phyloP scores from a whole-genome alignment of 2,888 invertebrate species.

The Notodonta dromedarius region DNA sequence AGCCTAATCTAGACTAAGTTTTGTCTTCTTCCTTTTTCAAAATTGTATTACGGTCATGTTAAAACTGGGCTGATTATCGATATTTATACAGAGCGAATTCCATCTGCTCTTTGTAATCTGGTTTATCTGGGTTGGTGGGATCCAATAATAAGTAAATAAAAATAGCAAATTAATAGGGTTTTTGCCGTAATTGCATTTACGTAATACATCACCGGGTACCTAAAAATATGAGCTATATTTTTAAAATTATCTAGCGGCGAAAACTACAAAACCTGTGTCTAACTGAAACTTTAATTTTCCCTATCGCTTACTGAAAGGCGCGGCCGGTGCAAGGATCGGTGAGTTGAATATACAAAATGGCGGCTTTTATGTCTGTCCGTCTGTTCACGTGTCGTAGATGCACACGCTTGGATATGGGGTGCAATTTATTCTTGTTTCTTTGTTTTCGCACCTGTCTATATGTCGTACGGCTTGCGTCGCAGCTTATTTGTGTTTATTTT shows the following conservation, averaged over 20 bases:
- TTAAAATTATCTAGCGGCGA: background rate
- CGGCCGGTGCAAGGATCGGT: slow-evolving; percentile 87
- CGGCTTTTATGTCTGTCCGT: slow-evolving; percentile 57
- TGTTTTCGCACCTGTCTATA: slow-evolving; percentile 27
- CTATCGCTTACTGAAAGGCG: slow-evolving; percentile 79
- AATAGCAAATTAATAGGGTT: too few species aligned
- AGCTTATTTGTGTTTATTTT: slow-evolving; percentile 18
- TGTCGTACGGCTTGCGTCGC: slow-evolving; percentile 25
- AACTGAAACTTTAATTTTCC: slow-evolving; percentile 60
- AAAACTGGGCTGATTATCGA: too few species aligned
- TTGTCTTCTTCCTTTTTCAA: too few species aligned
- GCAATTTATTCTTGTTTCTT: slow-evolving; percentile 42
- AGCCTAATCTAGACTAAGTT: too few species aligned
- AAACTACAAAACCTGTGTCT: slow-evolving; percentile 31
- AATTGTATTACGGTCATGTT: too few species aligned
- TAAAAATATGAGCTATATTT: background rate
- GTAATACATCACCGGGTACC: background rate
- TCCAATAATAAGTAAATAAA: too few species aligned
- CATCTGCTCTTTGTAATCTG: background rate
- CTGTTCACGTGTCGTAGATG: slow-evolving; percentile 41
- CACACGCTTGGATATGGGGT: slow-evolving; percentile 66
- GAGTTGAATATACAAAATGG: slow-evolving; percentile 70
- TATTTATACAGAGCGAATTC: too few species aligned
- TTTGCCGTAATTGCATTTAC: background rate
- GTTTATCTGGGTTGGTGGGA: background rate